phyloP scores from a whole-genome alignment of 2,888 invertebrate genomes.

The Spisula subtruncata region DNA sequence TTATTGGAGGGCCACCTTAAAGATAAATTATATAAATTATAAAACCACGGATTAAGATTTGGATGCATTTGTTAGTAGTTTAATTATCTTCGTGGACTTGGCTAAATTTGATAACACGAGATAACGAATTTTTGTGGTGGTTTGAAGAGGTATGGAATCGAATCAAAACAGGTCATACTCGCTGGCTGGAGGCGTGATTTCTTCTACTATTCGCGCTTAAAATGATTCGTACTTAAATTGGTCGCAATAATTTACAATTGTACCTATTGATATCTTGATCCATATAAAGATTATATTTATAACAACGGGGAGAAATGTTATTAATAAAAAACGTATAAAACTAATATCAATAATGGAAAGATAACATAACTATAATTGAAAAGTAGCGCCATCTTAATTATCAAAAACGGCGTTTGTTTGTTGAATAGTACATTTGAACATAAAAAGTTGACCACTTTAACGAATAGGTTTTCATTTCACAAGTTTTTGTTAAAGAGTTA shows the following conservation, averaged over 20 bases:
- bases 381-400: neutral
- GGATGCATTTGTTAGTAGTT: no score
- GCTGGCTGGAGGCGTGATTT: no score
- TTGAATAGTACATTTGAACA: neutral
- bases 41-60: no score
- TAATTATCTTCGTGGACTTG: no score
- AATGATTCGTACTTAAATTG: neutral
- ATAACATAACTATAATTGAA: slow-evolving; percentile 19
- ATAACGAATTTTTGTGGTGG: no score
- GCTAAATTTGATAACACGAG: no score
- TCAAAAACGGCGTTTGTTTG: neutral
- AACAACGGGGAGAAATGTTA: neutral
- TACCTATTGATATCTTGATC: neutral
- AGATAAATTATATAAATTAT: no score
- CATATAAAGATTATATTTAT: neutral
- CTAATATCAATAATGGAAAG: neutral
- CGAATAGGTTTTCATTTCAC: neutral
- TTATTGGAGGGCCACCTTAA: no score
- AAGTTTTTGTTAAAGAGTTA: neutral
- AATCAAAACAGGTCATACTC: no score
- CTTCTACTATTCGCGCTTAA: neutral
- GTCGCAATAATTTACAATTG: neutral
- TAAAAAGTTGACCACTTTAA: neutral
- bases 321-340: slow-evolving; percentile 1
- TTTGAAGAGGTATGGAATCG: no score